Base-by-base conservation (phyloP, 2,888 invertebrate genomes). In the Eupithecia insigniata region DNA sequence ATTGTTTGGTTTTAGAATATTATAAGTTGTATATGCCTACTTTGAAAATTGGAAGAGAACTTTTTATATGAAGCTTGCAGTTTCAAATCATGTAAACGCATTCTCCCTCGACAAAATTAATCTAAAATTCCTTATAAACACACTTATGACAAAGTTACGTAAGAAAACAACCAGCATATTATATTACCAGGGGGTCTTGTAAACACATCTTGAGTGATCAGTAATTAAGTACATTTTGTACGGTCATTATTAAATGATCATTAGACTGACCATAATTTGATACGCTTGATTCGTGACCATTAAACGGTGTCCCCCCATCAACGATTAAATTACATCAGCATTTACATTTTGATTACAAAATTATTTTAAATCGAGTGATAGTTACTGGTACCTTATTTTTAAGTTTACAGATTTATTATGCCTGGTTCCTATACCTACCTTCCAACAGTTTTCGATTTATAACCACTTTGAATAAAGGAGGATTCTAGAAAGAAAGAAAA, bases 261-360 rank as follows among this genome's bases (percentile, higher is more conserved):
- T 51, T 51, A 51, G 51, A 22, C n/a, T 55, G 51, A 26, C 51
- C 51, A 55, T 55, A 55, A 55, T 55, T 55, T 55, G 55, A 55
- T 55, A 55, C 26, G 22, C 55, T 51, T 55, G 55, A 12, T 55
- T 55, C 55, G 26, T 26, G 26, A 5, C 14, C 26, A 55, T 55
- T 55, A 55, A 55, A 55, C 26, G 55, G 26, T 26, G 26, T 55
- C 12, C 22, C 51, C 46, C 51, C 3, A 10, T 12, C 3, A 51
- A 51, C 46, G 22, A 10, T 22, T 51, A n/a, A 22, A 51, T 51
- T 22, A 51, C 51, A 46, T n/a, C n/a, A 51, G 51, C 51, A 51
- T 51, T 51, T 8, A 55, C 55, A 55, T 55, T 55, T 55, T 55
- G 26, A 55, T 26, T 5, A 55, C 14, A 26, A 55, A 55, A 55